Percentiles rank a stretch among this genome's conserved stretches.
Conservation (phyloP, 2,797 vertebrate genomes). For the Squalus acanthias region DNA sequence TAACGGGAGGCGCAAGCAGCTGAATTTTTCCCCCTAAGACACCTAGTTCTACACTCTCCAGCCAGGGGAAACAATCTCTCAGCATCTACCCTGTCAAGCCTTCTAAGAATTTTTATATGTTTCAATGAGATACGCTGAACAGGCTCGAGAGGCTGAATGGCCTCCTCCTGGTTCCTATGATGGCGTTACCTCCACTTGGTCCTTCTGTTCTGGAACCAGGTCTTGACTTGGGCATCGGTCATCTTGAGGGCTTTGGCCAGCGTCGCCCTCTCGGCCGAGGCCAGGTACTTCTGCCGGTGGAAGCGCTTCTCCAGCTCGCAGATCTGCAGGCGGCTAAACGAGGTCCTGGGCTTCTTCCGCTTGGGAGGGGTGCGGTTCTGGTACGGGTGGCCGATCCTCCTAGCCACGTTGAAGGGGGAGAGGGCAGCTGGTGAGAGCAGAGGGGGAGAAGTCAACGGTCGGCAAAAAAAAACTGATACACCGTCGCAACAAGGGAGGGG, state of each 20-base stretch:
- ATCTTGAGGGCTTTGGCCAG: constrained; percentile 70
- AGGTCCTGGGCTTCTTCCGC: constrained; percentile 38
- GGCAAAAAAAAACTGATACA: not conserved
- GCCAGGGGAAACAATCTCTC: not conserved
- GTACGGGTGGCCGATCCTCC: constrained; percentile 39
- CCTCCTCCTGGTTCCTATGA: not conserved
- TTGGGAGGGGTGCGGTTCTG: constrained; percentile 41
- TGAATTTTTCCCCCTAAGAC: no score
- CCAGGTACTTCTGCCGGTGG: constrained; percentile 40
- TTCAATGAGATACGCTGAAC: not conserved
- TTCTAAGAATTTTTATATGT: not conserved
- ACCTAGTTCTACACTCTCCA: not conserved
- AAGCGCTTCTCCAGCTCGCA: constrained; percentile 40
- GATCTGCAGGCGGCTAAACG: constrained; percentile 40
- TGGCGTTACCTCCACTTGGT: constrained; percentile 88
- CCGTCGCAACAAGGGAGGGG: not conserved
- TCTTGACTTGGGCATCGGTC: constrained; percentile 96
- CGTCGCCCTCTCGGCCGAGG: constrained; percentile 38
- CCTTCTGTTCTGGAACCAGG: constrained; percentile 96
- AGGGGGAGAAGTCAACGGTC: not conserved
- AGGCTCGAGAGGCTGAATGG: not conserved
- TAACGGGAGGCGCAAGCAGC: no score
- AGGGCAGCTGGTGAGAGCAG: constrained; percentile 33
- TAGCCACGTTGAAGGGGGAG: constrained; percentile 22
- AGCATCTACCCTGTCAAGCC: not conserved